A percentile compares a stretch with the other conserved stretches of the same genome.
Conservation (phyloP, 2,888 invertebrate species). For the Meliscaeva auricollis region DNA sequence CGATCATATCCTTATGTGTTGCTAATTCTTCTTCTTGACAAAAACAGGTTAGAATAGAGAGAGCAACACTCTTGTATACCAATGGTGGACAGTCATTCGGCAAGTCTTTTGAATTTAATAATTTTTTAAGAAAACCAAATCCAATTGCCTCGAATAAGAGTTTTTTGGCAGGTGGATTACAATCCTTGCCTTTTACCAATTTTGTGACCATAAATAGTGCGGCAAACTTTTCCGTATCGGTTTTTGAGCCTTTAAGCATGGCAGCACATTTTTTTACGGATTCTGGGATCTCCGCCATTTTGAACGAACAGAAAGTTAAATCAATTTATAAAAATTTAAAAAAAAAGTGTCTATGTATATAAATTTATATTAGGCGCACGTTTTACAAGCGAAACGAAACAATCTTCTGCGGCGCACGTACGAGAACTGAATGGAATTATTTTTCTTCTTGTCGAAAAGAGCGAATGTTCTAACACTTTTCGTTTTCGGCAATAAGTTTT, state of each 20-base stretch:
- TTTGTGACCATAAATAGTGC: constrained; percentile 96
- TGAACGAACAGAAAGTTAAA: constrained; percentile 43
- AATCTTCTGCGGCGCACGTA: constrained; percentile 66
- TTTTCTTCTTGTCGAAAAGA: constrained; percentile 49
- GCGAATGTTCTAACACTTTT: constrained; percentile 58
- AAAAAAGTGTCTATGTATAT: constrained; percentile 21
- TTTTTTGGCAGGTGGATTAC: constrained; percentile 90
- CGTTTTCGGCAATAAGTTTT: constrained; percentile 40
- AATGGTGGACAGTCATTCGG: constrained; percentile 95
- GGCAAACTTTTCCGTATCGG: constrained; percentile 96
- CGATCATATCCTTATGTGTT: constrained; percentile 92
- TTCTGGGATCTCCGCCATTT: constrained; percentile 87
- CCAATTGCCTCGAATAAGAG: constrained; percentile 95
- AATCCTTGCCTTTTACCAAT: constrained; percentile 92
- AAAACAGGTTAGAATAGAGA: constrained; percentile 94
- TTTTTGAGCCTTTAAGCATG: constrained; percentile 91
- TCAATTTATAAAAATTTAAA: constrained; percentile 48
- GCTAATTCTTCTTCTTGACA: constrained; percentile 92
- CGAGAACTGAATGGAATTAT: constrained; percentile 72
- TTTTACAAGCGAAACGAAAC: constrained; percentile 48
- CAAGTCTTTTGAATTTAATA: constrained; percentile 90
- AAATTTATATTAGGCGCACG: constrained; percentile 22
- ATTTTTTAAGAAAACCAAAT: constrained; percentile 92
- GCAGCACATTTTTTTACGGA: constrained; percentile 93
- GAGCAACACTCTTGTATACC: constrained; percentile 95